Conservation (phyloP, 2,113 vertebrate species). For the Strix aluco region DNA sequence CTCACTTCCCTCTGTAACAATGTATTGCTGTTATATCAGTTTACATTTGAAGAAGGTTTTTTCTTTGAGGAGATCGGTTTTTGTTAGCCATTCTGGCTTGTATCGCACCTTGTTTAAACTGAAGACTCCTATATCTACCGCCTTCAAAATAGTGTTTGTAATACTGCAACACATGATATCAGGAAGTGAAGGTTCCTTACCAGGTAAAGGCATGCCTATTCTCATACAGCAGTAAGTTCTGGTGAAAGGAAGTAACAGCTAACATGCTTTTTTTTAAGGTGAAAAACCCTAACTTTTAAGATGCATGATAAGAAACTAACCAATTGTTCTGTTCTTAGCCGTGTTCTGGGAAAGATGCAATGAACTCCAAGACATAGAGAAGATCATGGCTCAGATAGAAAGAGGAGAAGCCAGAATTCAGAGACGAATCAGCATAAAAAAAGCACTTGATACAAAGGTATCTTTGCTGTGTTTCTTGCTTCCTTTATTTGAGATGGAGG, state of each 20-base stretch:
- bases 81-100: not conserved
- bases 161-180: no score
- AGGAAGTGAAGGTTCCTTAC: not conserved
- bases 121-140: fast-evolving
- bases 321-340: conserved; percentile 71
- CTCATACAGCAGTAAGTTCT: not conserved
- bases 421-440: conserved; percentile 97
- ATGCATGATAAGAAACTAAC: not conserved
- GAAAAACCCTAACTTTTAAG: not conserved
- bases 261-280: not conserved
- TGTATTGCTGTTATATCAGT: not conserved
- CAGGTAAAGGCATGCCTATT: not conserved
- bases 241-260: not conserved
- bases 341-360: conserved; percentile 99
- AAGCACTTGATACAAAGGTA: conserved; percentile 98
- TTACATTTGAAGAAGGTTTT: not conserved
- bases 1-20: not conserved
- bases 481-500: not conserved
- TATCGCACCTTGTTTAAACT: not conserved
- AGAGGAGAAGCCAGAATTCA: conserved; percentile 98
- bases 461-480: not conserved
- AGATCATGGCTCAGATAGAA: conserved; percentile 99
- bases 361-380: conserved; percentile 97
- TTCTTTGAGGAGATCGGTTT: not conserved
- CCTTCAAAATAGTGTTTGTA: not conserved